Base-by-base conservation (phyloP, 37 sponge, comb jelly and placozoan genomes). In the Spongia lamella region DNA sequence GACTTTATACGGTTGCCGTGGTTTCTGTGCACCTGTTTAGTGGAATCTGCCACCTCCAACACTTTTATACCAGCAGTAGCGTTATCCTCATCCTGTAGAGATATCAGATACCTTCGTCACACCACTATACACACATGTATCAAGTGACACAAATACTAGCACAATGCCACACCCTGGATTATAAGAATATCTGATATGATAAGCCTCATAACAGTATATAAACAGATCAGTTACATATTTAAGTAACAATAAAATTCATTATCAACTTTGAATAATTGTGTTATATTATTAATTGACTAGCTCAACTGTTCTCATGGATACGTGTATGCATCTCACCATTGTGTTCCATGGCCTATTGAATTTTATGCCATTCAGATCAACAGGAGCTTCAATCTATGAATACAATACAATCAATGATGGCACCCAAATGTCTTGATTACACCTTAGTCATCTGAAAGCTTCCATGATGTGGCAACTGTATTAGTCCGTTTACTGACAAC, bases 381-480 rank as follows among this genome's bases (percentile, higher is more conserved):
- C 38, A 7, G 82, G 74, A 19, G 50, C 74, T 39, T 84, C 85
- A 56, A 92, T 92, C 85, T 86, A 31, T 13, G 64, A 13, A 31
- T 39, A 16, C 26, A 26, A 11, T 15, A 35, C 19, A 61, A 31
- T 13, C 9, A 68, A 43, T n/a, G 26, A n/a, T 49, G 7, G 6
- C 72, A 13, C 51, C 32, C 38, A 60, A 29, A 1, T 34, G 30
- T 24, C 68, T 22, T 20, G 49, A 64, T 20, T 43, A n/a, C 27
- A 90, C 85, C 70, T 85, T 86, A 3, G 38, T 51, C 77, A 95
- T 61, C 63, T 88, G 92, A 63, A 76, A 97, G 51, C 86, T 80
- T 0, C 99, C 95, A 35, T 67, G 21, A 29, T 83, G 88, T 21
- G 95, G 85, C 17, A 97, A 59, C 52, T 92, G 82, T 16, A 97